Conservation (phyloP, 2,888 invertebrate genomes). For the Cremastinae sp. region DNA sequence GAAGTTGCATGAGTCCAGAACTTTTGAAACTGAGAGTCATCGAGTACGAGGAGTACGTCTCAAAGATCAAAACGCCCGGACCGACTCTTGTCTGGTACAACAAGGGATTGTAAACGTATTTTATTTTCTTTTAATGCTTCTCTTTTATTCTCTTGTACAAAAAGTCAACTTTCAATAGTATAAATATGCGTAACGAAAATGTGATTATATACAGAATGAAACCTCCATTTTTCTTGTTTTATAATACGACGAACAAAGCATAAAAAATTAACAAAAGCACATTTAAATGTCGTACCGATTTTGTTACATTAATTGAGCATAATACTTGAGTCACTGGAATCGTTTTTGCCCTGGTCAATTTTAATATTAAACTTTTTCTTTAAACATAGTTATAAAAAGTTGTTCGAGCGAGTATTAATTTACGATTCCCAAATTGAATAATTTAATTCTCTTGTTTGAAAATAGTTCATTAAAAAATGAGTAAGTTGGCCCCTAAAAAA, state of each 20-base stretch:
- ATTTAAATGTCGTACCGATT: constrained; percentile 19
- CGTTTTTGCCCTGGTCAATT: constrained; percentile 15
- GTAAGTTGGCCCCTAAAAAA: no score
- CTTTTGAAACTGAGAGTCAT: constrained; percentile 41
- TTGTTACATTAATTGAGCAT: constrained; percentile 52
- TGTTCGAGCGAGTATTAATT: no score
- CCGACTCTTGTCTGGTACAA: constrained; percentile 64
- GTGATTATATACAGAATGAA: constrained; percentile 54
- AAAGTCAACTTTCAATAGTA: constrained; percentile 47
- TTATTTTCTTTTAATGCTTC: constrained; percentile 7
- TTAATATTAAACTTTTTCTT: not conserved
- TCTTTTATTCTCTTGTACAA: constrained; percentile 40
- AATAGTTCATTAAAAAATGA: no score
- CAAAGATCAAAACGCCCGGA: constrained; percentile 28
- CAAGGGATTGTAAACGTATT: constrained; percentile 64
- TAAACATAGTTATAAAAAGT: not conserved
- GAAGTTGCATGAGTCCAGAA: constrained; percentile 46
- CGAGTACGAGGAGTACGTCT: constrained; percentile 52
- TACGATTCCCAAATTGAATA: no score
- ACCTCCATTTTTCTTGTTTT: constrained; percentile 23
- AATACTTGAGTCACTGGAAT: constrained; percentile 33
- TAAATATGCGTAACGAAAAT: constrained; percentile 51
- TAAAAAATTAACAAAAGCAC: not conserved
- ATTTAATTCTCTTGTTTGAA: no score
- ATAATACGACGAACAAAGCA: constrained; percentile 9